These are phyloP conservation scores for Mycteria americana DNA, from an alignment of 2,797 vertebrate species.

Conservation along the genomic window DNA sequence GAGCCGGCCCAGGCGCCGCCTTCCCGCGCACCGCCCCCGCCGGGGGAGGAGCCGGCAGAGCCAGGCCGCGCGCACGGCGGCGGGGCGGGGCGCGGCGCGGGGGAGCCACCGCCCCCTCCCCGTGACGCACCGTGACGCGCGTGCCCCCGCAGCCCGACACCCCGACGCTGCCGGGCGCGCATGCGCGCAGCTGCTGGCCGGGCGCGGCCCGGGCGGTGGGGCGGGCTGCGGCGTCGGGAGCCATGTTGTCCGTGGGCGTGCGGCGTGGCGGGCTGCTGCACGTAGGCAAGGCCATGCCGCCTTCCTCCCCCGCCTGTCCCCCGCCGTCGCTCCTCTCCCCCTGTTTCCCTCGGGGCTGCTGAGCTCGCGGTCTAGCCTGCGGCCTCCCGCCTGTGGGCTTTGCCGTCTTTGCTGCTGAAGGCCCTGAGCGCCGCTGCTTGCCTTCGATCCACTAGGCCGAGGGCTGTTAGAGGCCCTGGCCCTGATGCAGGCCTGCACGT, in stretches of 20 bases:
- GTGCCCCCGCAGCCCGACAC: accelerated
- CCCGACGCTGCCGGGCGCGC: no score
- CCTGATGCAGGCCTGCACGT: accelerated
- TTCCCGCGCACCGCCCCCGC: background rate
- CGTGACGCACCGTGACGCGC: background rate
- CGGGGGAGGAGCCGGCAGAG: background rate
- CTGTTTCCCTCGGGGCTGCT: background rate
- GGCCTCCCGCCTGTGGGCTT: no score
- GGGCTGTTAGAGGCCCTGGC: background rate
- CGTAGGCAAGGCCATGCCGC: no score
- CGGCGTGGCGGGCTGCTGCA: background rate
- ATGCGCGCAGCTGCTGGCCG: background rate
- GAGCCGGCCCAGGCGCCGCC: background rate
- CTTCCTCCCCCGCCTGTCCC: accelerated
- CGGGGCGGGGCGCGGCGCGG: background rate
- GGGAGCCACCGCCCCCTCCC: background rate
- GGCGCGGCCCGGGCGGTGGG: no score
- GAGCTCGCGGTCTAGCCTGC: accelerated
- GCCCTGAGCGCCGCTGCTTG: background rate
- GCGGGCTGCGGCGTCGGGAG: no score
- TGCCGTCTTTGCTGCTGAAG: no score
- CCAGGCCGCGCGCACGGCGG: background rate
- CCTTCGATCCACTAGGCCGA: accelerated
- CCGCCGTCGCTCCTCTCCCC: accelerated
- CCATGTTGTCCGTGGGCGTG: accelerated